Base-by-base conservation (phyloP, 2,888 invertebrate species). In the Neoascia interrupta region DNA sequence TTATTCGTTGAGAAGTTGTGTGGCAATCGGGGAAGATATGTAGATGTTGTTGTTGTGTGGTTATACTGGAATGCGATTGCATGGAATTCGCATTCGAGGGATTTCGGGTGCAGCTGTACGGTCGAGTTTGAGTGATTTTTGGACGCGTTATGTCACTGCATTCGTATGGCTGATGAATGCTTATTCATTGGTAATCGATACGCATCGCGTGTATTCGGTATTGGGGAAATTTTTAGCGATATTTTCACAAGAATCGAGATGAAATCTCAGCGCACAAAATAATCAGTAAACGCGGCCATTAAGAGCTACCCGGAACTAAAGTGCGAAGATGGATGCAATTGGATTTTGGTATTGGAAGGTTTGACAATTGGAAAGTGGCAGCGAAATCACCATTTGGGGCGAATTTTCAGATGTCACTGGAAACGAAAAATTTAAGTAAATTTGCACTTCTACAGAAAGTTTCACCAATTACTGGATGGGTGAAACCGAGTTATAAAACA, bases 301-400 rank as follows among this genome's bases (percentile, higher is more conserved):
- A 75, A 80, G 45, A 66, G 75, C 74, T 81, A 74, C 80, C 80
- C 70, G 74, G 70, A 81, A 81, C 81, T 81, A 68, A 47, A 72
- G 47, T 49, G 58, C 68, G 80, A 81, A 81, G 81, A 66, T 75
- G 72, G 81, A 39, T 66, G 80, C 68, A 72, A n/a, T 81, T 81
- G 54, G 15, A 10, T 5, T 28, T 8, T 34, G 47, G 23, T 51
- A 58, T 64, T 34, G 49, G 53, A 34, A 39, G 43, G 10, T 68
- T 56, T 79, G 79, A 79, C 79, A 79, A 26, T 51, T 79, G 79
- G 73, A 79, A 68, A 13, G 18, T 36, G 39, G 37, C 31, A 51
- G 79, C 73, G 79, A 76, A 70, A 26, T 72, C 51, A 18, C 31
- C 11, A 31, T 5, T 10, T 43, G 2, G 8, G 34, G 31, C 26